phyloP scores from a whole-genome alignment of 2,888 invertebrate species.

The Allygus modestus region DNA sequence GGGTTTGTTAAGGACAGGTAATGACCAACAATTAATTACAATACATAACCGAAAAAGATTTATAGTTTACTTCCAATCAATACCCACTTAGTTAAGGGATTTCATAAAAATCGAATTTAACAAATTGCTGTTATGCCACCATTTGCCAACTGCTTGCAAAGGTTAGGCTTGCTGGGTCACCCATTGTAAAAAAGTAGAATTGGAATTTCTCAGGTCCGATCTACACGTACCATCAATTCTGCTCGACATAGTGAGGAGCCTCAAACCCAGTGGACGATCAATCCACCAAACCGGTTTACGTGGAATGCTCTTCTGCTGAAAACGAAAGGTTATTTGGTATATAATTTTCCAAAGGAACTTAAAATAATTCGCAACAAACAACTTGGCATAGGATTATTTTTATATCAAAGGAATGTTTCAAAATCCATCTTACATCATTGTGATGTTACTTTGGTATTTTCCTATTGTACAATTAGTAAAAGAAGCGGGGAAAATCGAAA shows the following conservation, averaged over 20 bases:
- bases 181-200: not conserved
- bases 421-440: not conserved
- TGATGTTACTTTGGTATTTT: not conserved
- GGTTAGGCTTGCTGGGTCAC: not conserved
- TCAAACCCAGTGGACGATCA: not conserved
- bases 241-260: not conserved
- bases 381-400: no score
- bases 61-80: not conserved
- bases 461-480: not conserved
- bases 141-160: not conserved
- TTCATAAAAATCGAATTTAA: no score
- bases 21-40: no score
- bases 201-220: not conserved
- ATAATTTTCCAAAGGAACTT: no score
- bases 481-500: not conserved
- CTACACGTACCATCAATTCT: conserved; percentile 6
- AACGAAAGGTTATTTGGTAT: no score
- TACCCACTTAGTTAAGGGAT: not conserved
- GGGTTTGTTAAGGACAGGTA: not conserved
- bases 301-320: not conserved
- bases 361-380: no score
- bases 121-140: not conserved
- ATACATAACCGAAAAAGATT: no score
- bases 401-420: no score
- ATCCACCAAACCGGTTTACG: not conserved